Evolutionary conservation across 2,113 vertebrate genomes (phyloP).

Genomic region (human (Homo sapiens)): GRCh38 chr18:9592501-9593000

Average conservation of each 20-base stretch:
- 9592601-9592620: neutral
- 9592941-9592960: neutral
- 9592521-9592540: neutral
- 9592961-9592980: neutral
- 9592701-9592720: neutral
- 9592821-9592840: neutral
- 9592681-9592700: neutral
- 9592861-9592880: neutral
- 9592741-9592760: neutral
- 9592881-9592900: neutral
- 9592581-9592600: neutral
- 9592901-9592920: neutral
- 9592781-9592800: neutral
- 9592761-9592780: neutral
- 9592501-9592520: neutral
- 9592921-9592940: neutral
- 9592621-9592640: neutral
- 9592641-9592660: neutral
- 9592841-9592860: neutral
- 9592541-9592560: neutral
- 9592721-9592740: neutral
- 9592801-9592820: neutral
- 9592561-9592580: neutral
- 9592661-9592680: neutral
- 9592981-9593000: neutral